phyloP scores from a whole-genome alignment of 2,797 vertebrate species.

The Acipenser transmontanus region DNA sequence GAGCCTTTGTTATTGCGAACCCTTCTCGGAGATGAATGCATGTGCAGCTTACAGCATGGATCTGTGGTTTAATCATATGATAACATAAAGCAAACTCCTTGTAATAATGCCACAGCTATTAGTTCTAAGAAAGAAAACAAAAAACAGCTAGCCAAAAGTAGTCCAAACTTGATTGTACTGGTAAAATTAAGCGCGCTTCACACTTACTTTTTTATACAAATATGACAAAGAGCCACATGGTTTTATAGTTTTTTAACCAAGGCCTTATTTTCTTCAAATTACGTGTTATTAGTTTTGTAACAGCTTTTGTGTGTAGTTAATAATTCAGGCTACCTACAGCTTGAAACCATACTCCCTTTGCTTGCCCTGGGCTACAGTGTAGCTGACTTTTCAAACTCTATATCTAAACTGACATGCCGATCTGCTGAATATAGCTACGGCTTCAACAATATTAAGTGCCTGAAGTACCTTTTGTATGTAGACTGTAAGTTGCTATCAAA shows the following conservation, averaged over 20 bases:
- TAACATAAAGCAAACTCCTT: not conserved
- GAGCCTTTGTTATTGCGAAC: conserved; percentile 14
- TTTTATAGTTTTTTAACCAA: not conserved
- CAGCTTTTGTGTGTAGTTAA: conserved; percentile 24
- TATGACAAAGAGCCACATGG: conserved; percentile 6
- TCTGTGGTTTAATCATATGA: too few species aligned
- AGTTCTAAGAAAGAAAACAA: not conserved
- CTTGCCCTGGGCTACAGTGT: conserved; percentile 17
- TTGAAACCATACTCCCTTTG: conserved; percentile 12
- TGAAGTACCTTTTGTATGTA: too few species aligned
- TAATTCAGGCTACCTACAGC: conserved; percentile 23
- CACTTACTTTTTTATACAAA: not conserved
- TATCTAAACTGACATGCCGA: conserved; percentile 22
- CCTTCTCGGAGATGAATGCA: conserved; percentile 4
- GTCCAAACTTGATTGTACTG: not conserved
- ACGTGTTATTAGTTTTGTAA: conserved; percentile 16
- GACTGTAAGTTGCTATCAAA: too few species aligned
- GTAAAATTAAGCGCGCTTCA: conserved; percentile 8
- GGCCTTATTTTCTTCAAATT: not conserved
- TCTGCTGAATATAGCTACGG: too few species aligned
- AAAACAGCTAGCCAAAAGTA: not conserved
- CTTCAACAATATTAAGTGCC: too few species aligned
- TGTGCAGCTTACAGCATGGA: not conserved
- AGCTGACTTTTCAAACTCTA: conserved; percentile 24
- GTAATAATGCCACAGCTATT: too few species aligned